Percentiles rank a stretch among this genome's conserved stretches.
Conservation (phyloP, 1,140 invertebrate genomes). For the Euschistus heros region DNA sequence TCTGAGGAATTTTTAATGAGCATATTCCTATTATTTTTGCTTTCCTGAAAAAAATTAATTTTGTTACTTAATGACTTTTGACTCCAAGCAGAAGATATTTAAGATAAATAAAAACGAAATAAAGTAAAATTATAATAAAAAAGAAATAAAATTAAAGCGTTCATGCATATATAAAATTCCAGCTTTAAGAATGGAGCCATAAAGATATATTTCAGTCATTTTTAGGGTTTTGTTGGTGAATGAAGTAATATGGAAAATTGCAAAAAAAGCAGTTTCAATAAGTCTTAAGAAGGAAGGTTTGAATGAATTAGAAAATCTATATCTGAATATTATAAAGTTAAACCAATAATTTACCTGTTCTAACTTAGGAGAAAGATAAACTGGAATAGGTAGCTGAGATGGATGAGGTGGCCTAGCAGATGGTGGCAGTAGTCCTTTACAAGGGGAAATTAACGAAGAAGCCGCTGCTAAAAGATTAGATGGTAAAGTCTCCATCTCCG, state of each 20-base stretch:
- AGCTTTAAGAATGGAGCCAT: not conserved
- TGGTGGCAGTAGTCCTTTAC: constrained; percentile 7
- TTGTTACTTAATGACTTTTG: too few relatives aligned
- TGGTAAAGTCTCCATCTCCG: constrained; percentile 5
- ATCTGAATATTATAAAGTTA: not conserved
- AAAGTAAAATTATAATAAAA: too few relatives aligned
- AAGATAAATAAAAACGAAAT: too few relatives aligned
- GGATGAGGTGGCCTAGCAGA: constrained; percentile 13
- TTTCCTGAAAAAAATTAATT: too few relatives aligned
- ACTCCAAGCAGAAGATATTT: too few relatives aligned
- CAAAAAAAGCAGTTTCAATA: not conserved
- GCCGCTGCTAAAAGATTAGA: not conserved
- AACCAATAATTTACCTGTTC: not conserved
- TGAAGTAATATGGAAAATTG: not conserved
- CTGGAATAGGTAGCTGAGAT: constrained; percentile 10
- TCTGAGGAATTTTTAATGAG: too few relatives aligned
- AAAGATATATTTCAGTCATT: not conserved
- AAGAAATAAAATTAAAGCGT: too few relatives aligned
- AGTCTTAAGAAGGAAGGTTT: not conserved
- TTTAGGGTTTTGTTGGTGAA: not conserved
- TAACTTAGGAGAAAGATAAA: constrained; percentile 8
- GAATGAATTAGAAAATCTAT: not conserved
- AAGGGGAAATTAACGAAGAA: constrained; percentile 7
- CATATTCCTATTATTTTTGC: too few relatives aligned
- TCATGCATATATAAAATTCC: not conserved